These are phyloP conservation scores for Petrocephalus zakoni DNA, from an alignment of 2,113 vertebrate species.

Conservation along the genomic window DNA sequence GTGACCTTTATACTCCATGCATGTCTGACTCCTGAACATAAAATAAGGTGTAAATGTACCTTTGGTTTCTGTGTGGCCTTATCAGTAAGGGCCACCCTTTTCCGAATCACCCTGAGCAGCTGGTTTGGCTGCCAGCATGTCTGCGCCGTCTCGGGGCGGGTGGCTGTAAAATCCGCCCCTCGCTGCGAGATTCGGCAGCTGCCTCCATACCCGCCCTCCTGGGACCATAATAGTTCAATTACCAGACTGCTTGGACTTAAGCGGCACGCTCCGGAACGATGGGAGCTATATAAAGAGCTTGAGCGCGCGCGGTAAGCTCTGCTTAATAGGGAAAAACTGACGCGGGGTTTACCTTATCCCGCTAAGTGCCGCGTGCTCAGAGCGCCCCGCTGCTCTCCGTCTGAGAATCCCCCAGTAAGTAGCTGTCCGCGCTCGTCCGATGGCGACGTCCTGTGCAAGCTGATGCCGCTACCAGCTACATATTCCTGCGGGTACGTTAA, in stretches of 20 bases:
- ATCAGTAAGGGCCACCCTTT: not conserved
- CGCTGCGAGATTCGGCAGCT: not conserved
- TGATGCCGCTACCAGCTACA: not conserved
- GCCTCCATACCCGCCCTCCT: not conserved
- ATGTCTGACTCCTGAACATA: not conserved
- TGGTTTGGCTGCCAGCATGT: not conserved
- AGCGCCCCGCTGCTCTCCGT: not conserved
- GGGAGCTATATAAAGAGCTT: not conserved
- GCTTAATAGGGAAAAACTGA: conserved; percentile 7
- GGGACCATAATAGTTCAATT: not conserved
- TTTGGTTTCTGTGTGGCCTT: not conserved
- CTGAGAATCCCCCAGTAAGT: not conserved
- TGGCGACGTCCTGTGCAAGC: not conserved
- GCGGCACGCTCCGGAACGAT: not conserved
- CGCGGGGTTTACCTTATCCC: not conserved
- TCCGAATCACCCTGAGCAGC: not conserved
- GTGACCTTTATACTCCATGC: not conserved
- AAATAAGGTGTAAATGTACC: not conserved
- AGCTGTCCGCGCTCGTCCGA: not conserved
- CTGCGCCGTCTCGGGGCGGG: not conserved
- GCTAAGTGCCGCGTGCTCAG: not conserved
- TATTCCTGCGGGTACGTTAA: not conserved
- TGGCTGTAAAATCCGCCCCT: not conserved
- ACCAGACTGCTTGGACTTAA: not conserved
- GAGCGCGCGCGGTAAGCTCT: not conserved